phyloP scores from a whole-genome alignment of 2,113 vertebrate species.

The Xiphophorus maculatus region DNA sequence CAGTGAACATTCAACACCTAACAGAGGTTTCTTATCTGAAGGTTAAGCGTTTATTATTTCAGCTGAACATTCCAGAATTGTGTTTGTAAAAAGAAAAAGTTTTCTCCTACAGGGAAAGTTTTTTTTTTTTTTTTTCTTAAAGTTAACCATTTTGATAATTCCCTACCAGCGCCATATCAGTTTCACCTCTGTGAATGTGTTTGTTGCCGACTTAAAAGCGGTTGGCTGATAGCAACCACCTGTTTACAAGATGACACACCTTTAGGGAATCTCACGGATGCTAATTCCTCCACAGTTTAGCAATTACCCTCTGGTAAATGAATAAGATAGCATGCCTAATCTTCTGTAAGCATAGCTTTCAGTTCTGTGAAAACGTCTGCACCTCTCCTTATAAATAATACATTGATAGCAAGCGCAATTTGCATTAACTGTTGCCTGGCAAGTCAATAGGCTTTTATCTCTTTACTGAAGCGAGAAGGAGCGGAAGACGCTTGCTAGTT shows the following conservation, averaged over 20 bases:
- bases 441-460: slow-evolving; percentile 82
- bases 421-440: slow-evolving; percentile 80
- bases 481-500: slow-evolving; percentile 65
- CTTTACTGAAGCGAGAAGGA: slow-evolving; percentile 73
- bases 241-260: slow-evolving; percentile 67
- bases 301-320: slow-evolving; percentile 81
- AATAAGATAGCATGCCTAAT: slow-evolving; percentile 81
- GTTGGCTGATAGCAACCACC: slow-evolving; percentile 72
- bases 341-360: slow-evolving; percentile 82
- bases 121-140: background rate
- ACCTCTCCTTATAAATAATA: slow-evolving; percentile 79
- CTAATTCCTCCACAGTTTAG: slow-evolving; percentile 80
- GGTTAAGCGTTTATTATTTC: background rate
- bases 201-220: slow-evolving; percentile 53
- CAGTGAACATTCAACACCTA: too few relatives aligned
- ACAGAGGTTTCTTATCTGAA: background rate
- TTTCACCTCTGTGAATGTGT: slow-evolving; percentile 53
- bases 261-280: slow-evolving; percentile 70
- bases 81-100: background rate
- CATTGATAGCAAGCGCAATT: slow-evolving; percentile 79
- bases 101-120: background rate
- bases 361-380: slow-evolving; percentile 79
- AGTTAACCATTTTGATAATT: slow-evolving; percentile 40
- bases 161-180: slow-evolving; percentile 50
- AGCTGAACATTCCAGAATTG: background rate